These are phyloP conservation scores for Lagodon rhomboides DNA, from an alignment of 2,797 vertebrate species.

Conservation along the genomic window DNA sequence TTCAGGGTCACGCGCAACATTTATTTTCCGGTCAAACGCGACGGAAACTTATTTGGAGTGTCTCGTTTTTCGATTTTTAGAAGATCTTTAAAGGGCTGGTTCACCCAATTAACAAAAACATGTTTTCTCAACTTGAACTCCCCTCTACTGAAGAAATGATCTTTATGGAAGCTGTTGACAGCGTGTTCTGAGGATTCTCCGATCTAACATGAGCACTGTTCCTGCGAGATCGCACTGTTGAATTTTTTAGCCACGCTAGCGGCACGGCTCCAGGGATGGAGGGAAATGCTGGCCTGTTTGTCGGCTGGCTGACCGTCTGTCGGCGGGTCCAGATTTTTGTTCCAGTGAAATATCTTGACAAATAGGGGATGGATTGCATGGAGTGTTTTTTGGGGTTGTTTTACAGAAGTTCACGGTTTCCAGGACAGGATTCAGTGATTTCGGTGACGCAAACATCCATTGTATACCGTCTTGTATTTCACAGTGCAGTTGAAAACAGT, in stretches of 20 bases:
- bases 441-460: no score
- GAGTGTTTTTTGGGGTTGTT: background rate
- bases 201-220: background rate
- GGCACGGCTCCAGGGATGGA: no score
- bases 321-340: background rate
- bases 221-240: background rate
- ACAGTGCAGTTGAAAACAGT: no score
- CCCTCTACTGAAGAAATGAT: background rate
- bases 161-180: background rate
- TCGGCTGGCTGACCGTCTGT: background rate
- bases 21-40: constrained; percentile 30
- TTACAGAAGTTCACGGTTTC: no score
- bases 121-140: background rate
- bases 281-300: background rate
- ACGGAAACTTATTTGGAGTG: background rate
- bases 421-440: no score
- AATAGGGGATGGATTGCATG: background rate
- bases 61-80: constrained; percentile 1
- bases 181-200: background rate
- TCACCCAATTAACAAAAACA: background rate
- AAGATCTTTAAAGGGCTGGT: background rate
- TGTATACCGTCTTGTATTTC: no score
- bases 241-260: background rate
- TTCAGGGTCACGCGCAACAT: constrained; percentile 22
- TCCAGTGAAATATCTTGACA: background rate